A percentile compares a stretch with the other conserved stretches of the same genome.
Evolutionary conservation across 2,797 vertebrate species (phyloP).

Genomic region (Staurois parvus): DNA sequence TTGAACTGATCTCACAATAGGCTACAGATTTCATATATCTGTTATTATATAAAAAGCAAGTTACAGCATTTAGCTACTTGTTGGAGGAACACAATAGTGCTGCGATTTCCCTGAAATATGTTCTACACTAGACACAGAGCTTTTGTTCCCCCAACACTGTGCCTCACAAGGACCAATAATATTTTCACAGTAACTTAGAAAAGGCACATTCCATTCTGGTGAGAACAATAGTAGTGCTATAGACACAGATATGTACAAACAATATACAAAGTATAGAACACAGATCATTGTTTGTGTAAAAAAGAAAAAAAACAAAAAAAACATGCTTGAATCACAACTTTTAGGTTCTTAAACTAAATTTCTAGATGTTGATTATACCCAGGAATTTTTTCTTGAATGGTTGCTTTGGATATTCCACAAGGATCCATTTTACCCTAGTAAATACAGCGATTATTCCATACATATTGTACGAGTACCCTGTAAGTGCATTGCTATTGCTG

Average conservation of each 20-base stretch:
- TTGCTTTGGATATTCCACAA: too few species aligned
- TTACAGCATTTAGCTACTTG: not conserved
- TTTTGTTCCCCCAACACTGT: not conserved
- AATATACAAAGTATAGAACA: not conserved
- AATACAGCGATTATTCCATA: too few species aligned
- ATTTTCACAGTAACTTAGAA: slow-evolving; percentile 3
- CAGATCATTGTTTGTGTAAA: not conserved
- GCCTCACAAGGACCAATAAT: slow-evolving; percentile 3
- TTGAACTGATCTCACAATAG: not conserved
- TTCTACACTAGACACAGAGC: not conserved
- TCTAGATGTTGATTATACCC: too few species aligned
- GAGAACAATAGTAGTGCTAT: not conserved
- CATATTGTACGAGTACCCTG: too few species aligned
- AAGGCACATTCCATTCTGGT: slow-evolving; percentile 20
- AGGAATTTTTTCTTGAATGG: too few species aligned
- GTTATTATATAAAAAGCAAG: not conserved
- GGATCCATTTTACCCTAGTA: too few species aligned
- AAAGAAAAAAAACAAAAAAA: not conserved
- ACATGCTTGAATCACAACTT: not conserved
- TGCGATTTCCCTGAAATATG: not conserved
- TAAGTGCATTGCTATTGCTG: too few species aligned
- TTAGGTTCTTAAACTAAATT: too few species aligned
- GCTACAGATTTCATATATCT: too few species aligned
- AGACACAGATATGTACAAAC: not conserved
- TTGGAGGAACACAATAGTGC: not conserved